Evolutionary conservation across 1,140 invertebrate species (phyloP).

Genomic region (Stegodyphus mimosarum): DNA sequence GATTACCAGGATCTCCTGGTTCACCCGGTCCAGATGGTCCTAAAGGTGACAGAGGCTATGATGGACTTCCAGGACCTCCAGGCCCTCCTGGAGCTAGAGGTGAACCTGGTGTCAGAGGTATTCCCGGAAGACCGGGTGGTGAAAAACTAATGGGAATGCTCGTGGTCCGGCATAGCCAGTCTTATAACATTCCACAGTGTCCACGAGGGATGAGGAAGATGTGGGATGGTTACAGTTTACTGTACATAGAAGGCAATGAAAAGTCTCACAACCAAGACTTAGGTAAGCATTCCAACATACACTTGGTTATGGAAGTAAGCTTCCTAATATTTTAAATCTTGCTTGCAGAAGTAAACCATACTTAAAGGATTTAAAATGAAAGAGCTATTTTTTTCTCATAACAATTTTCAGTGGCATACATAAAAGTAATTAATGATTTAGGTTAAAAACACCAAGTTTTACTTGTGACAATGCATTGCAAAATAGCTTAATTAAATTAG

Average conservation of each 20-base stretch:
- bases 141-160: constrained; percentile 58
- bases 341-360: too few species aligned
- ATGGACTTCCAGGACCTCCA: constrained; percentile 70
- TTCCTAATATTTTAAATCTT: too few species aligned
- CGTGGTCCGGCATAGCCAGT: constrained; percentile 83
- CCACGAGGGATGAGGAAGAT: constrained; percentile 83
- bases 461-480: too few species aligned
- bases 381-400: too few species aligned
- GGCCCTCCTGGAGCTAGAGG: constrained; percentile 73
- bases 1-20: constrained; percentile 65
- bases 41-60: constrained; percentile 56
- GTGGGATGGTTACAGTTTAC: constrained; percentile 95
- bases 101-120: constrained; percentile 53
- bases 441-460: too few species aligned
- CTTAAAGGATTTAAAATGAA: too few species aligned
- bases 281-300: constrained; percentile 71
- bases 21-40: constrained; percentile 57
- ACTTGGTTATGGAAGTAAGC: too few species aligned
- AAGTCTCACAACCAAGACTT: constrained; percentile 94
- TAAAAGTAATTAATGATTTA: too few species aligned
- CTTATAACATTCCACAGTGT: constrained; percentile 84
- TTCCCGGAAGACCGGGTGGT: constrained; percentile 56
- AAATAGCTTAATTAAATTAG: too few species aligned
- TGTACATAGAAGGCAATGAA: constrained; percentile 93
- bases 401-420: too few species aligned